Evolutionary conservation across 2,113 vertebrate genomes (phyloP).

Genomic region (Rissa tridactyla): DNA sequence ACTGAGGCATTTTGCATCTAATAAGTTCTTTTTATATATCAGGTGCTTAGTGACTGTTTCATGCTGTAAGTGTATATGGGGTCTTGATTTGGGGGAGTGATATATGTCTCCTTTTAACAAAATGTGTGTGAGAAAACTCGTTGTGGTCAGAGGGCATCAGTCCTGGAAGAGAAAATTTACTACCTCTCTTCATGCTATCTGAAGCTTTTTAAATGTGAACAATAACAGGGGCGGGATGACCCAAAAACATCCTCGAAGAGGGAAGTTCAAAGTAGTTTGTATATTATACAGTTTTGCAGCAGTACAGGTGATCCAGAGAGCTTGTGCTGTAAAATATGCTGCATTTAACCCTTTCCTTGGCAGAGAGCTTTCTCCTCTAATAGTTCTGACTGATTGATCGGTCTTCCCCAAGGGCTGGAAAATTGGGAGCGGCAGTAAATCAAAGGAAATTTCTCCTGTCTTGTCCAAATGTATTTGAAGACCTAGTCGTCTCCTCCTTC

Average conservation of each 20-base stretch:
- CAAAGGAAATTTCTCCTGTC: not conserved
- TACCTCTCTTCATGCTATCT: not conserved
- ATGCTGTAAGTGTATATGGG: not conserved
- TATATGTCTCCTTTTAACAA: not conserved
- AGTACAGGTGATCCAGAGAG: not conserved
- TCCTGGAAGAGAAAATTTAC: not conserved
- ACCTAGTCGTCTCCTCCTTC: not conserved
- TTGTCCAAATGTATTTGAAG: not conserved
- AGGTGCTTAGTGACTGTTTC: not conserved
- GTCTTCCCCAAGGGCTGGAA: not conserved
- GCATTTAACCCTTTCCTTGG: conserved; percentile 28
- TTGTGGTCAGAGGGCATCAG: not conserved
- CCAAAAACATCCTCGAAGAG: not conserved
- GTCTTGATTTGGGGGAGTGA: not conserved
- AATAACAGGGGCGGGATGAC: not conserved
- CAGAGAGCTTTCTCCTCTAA: not conserved
- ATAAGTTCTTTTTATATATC: not conserved
- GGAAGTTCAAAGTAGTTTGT: not conserved
- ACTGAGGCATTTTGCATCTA: not conserved
- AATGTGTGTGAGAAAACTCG: not conserved
- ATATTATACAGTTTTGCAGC: not conserved
- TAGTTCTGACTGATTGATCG: not conserved
- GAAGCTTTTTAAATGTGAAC: not conserved
- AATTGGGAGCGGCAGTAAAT: not conserved
- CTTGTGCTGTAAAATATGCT: not conserved